These are phyloP conservation scores for Lumbricus terrestris DNA, from an alignment of 2,888 invertebrate genomes.

Conservation along the genomic window DNA sequence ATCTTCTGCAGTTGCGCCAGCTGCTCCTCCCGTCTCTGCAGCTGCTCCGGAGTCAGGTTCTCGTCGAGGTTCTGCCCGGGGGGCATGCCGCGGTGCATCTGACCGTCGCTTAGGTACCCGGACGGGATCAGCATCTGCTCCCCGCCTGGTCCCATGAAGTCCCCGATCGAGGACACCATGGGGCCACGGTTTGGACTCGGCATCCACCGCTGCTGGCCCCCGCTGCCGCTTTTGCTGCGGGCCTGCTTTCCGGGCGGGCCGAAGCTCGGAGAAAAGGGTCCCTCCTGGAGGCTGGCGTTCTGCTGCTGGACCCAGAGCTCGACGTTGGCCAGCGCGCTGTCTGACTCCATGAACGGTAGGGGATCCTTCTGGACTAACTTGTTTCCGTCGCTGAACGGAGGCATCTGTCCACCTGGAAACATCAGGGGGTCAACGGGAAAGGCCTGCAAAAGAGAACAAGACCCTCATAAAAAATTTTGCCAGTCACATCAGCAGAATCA, in stretches of 20 bases:
- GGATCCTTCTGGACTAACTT: slow-evolving; percentile 12
- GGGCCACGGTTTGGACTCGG: slow-evolving; percentile 26
- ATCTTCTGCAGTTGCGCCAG: slow-evolving; percentile 86
- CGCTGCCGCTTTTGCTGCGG: slow-evolving; percentile 27
- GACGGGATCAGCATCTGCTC: slow-evolving; percentile 26
- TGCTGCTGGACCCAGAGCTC: slow-evolving; percentile 57
- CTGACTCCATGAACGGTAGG: slow-evolving; percentile 29
- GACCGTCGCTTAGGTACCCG: slow-evolving; percentile 25
- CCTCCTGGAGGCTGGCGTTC: slow-evolving; percentile 41
- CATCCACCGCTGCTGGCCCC: slow-evolving; percentile 26
- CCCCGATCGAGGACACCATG: neutral
- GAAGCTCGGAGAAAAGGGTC: slow-evolving; percentile 35
- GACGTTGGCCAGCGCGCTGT: slow-evolving; percentile 46
- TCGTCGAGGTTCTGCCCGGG: slow-evolving; percentile 63
- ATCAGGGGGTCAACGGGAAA: neutral
- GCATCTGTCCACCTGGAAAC: neutral
- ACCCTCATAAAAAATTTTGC: neutral
- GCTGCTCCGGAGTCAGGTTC: slow-evolving; percentile 91
- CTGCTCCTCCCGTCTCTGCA: slow-evolving; percentile 88
- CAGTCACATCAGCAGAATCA: too few species aligned
- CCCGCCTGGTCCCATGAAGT: slow-evolving; percentile 17
- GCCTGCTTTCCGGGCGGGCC: slow-evolving; percentile 29
- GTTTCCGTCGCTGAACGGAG: slow-evolving; percentile 7
- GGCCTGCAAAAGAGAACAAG: neutral
- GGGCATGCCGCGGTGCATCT: slow-evolving; percentile 16